phyloP scores from a whole-genome alignment of 2,113 vertebrate genomes.

The Tringa solitaria region DNA sequence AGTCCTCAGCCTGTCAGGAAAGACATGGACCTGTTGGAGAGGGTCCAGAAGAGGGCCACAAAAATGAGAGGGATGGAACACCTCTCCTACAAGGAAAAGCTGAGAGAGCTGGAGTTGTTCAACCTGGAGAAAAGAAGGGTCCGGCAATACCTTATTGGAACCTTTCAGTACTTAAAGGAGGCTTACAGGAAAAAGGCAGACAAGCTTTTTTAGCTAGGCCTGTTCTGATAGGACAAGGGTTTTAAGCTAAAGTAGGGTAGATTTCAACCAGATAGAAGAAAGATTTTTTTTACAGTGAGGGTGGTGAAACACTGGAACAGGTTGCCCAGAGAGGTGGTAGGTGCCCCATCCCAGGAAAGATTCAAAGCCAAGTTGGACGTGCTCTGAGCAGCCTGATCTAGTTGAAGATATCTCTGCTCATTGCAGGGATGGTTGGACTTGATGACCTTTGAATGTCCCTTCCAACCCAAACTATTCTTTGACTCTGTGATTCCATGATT shows the following conservation, averaged over 20 bases:
- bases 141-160: too few species aligned
- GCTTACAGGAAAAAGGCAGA: background rate
- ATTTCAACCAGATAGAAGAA: background rate
- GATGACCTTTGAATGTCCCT: background rate
- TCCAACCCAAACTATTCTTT: background rate
- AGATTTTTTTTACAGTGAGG: background rate
- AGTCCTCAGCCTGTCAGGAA: background rate
- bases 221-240: background rate
- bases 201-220: background rate
- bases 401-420: background rate
- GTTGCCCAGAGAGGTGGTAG: background rate
- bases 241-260: background rate
- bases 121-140: too few species aligned
- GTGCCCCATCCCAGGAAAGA: background rate
- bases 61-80: too few species aligned
- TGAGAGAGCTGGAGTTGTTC: too few species aligned
- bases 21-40: background rate
- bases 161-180: background rate
- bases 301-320: background rate
- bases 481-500: background rate
- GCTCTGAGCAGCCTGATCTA: background rate
- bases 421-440: background rate
- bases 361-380: background rate
- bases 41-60: too few species aligned
- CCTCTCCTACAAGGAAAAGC: too few species aligned